These are phyloP conservation scores for Drosophila setifemur DNA, from an alignment of 1,140 invertebrate species.

Conservation along the genomic window DNA sequence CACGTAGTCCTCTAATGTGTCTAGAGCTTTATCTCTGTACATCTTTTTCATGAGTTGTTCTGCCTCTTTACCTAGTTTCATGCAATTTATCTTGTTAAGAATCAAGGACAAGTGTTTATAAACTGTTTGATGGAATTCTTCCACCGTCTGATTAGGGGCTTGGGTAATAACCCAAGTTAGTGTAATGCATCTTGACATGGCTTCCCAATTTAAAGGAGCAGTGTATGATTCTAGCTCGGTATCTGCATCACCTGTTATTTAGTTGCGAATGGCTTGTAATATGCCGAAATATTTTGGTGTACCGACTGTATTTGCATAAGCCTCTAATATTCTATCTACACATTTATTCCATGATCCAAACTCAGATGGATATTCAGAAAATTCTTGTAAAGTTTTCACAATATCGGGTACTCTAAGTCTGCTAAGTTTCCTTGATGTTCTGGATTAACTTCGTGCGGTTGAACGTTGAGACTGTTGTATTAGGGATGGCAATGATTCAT, in stretches of 20 bases:
- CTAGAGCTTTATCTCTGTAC: constrained; percentile 29
- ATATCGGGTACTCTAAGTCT: no score
- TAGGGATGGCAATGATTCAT: no score
- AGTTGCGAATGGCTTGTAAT: constrained; percentile 18
- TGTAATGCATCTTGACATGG: constrained; percentile 15
- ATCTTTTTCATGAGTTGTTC: constrained; percentile 10
- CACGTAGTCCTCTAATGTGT: no score
- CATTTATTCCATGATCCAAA: constrained; percentile 16
- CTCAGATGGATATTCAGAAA: constrained; percentile 1
- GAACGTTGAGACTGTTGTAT: no score
- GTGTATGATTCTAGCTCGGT: constrained; percentile 30
- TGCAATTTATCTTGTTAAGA: constrained; percentile 34
- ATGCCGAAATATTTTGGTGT: constrained; percentile 39
- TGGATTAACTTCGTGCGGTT: no score
- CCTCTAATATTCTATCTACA: constrained; percentile 14
- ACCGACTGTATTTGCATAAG: not conserved
- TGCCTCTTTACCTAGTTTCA: constrained; percentile 18
- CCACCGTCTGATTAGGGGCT: constrained; percentile 5
- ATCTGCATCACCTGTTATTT: constrained; percentile 25
- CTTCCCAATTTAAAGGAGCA: constrained; percentile 30
- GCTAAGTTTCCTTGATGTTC: no score
- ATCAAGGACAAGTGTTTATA: constrained; percentile 38
- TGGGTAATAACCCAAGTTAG: constrained; percentile 22
- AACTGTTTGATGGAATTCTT: constrained; percentile 38
- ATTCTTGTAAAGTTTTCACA: no score